Percentiles rank a stretch among this genome's conserved stretches.
phyloP scores from a whole-genome alignment of 1,140 invertebrate genomes.

The Cherax destructor region DNA sequence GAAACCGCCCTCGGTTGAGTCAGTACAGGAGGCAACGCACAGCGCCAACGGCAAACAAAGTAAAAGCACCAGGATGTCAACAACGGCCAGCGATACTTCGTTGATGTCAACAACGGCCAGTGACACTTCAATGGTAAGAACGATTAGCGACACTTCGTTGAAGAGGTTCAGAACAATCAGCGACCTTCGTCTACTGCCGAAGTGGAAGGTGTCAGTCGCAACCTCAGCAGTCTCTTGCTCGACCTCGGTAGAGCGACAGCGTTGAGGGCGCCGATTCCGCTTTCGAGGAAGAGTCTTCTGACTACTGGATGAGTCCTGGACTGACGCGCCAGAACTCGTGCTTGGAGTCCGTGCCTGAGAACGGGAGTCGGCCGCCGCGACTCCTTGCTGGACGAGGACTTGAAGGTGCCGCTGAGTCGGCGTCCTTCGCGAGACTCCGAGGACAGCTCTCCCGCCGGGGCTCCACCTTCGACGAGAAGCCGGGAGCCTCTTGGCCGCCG shows the following conservation, averaged over 20 bases:
- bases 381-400: slow-evolving; percentile 77
- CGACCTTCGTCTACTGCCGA: background rate
- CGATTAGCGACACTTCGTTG: too few relatives aligned
- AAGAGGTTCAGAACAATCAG: too few relatives aligned
- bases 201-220: slow-evolving; percentile 26
- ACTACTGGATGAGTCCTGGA: slow-evolving; percentile 75
- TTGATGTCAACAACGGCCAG: too few relatives aligned
- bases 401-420: slow-evolving; percentile 83
- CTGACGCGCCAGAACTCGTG: slow-evolving; percentile 72
- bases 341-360: slow-evolving; percentile 75
- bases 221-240: slow-evolving; percentile 30
- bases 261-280: slow-evolving; percentile 46
- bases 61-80: too few relatives aligned
- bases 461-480: slow-evolving; percentile 47
- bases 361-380: slow-evolving; percentile 71
- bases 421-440: slow-evolving; percentile 68
- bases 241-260: slow-evolving; percentile 51
- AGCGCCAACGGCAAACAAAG: background rate
- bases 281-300: slow-evolving; percentile 66
- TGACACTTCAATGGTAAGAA: background rate
- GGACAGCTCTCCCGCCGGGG: slow-evolving; percentile 69
- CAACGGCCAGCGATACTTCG: too few relatives aligned
- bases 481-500: slow-evolving; percentile 71
- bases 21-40: background rate
- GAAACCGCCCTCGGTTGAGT: too few relatives aligned